Conservation (phyloP, 1,140 invertebrate genomes). For the Drosophila cardini region DNA sequence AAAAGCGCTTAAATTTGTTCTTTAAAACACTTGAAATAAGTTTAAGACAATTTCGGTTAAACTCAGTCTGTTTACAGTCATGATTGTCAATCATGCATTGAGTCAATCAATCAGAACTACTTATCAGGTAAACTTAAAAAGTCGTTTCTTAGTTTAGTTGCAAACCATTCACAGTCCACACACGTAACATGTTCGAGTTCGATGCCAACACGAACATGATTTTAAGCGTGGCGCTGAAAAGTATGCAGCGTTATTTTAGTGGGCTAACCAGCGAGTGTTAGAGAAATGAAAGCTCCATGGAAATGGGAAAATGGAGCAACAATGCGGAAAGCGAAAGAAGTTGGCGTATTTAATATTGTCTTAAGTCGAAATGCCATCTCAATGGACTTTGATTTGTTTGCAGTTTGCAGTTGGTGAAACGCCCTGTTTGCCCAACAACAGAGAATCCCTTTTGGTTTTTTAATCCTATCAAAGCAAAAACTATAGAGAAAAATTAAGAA, state of each 20-base stretch:
- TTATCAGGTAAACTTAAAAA: too few relatives aligned
- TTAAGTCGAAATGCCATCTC: slow-evolving; percentile 43
- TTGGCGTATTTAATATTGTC: slow-evolving; percentile 45
- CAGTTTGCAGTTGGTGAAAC: slow-evolving; percentile 11
- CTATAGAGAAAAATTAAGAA: not conserved
- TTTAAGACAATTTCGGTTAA: too few relatives aligned
- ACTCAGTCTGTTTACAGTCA: too few relatives aligned
- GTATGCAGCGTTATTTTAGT: slow-evolving; percentile 16
- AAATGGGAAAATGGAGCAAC: not conserved
- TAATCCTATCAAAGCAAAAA: slow-evolving; percentile 38
- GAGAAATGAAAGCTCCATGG: not conserved
- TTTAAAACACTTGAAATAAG: too few relatives aligned
- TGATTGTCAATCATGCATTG: too few relatives aligned
- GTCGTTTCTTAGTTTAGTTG: not conserved
- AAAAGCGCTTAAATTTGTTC: too few relatives aligned
- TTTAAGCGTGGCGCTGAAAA: slow-evolving; percentile 3
- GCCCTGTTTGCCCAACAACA: slow-evolving; percentile 7
- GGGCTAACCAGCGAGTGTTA: not conserved
- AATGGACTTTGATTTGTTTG: slow-evolving; percentile 52
- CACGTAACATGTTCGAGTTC: slow-evolving; percentile 39
- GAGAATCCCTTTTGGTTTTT: slow-evolving; percentile 9
- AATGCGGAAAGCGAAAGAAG: not conserved
- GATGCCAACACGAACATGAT: slow-evolving; percentile 2
- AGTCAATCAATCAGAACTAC: too few relatives aligned
- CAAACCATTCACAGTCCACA: slow-evolving; percentile 4